Percentiles rank a stretch among this genome's conserved stretches.
Conservation (phyloP, 1,140 invertebrate species). For the Aphidius ervi region DNA sequence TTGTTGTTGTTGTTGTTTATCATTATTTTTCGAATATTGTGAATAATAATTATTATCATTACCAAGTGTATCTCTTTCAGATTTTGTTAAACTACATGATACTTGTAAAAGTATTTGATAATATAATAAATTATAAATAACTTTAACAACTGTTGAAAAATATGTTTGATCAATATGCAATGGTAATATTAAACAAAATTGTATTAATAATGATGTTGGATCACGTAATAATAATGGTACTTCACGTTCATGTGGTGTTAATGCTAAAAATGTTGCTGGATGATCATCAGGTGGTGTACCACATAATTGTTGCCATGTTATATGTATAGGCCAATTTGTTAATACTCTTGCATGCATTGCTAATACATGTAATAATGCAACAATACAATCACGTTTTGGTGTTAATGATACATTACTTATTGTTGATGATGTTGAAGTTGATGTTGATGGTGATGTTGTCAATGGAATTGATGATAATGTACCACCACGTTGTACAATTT, state of each 20-base stretch:
- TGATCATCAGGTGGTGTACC: conserved; percentile 48
- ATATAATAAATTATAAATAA: conserved; percentile 83
- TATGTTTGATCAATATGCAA: conserved; percentile 81
- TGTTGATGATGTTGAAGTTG: conserved; percentile 39
- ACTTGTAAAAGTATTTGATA: conserved; percentile 79
- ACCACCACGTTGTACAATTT: conserved; percentile 83
- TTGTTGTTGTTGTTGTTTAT: conserved; percentile 20
- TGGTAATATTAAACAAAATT: conserved; percentile 81
- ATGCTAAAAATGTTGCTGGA: conserved; percentile 32
- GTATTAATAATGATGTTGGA: conserved; percentile 76
- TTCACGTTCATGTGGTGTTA: conserved; percentile 58
- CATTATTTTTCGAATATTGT: conserved; percentile 24
- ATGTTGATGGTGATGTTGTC: too few relatives aligned
- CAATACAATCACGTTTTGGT: conserved; percentile 84
- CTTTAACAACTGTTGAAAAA: conserved; percentile 79
- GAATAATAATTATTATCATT: background rate
- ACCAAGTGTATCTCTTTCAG: conserved; percentile 41
- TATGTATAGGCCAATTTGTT: conserved; percentile 63
- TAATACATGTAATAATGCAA: conserved; percentile 83
- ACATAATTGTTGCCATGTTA: conserved; percentile 62
- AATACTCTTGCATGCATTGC: conserved; percentile 75
- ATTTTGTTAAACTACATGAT: conserved; percentile 61
- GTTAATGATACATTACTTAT: conserved; percentile 56
- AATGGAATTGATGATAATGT: conserved; percentile 55
- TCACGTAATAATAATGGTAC: conserved; percentile 83